A percentile compares a stretch with the other conserved stretches of the same genome.
These are phyloP conservation scores for Drosophila recens DNA, from an alignment of 2,888 invertebrate species.

Conservation along the genomic window DNA sequence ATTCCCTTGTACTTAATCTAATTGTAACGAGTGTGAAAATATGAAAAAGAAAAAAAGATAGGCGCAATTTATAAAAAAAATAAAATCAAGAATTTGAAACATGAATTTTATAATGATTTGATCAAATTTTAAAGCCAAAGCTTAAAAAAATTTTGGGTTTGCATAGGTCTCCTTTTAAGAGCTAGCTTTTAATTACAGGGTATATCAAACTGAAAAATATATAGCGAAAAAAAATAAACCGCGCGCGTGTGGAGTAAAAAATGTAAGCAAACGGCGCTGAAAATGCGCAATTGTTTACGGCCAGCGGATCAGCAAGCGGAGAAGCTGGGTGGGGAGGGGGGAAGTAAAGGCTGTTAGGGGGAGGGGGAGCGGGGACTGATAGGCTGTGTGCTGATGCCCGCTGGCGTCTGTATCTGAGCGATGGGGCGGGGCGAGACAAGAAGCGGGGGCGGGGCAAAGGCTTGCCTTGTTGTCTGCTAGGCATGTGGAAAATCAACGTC, in stretches of 20 bases:
- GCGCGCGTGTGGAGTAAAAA: conserved; percentile 48
- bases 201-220: conserved; percentile 55
- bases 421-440: no score
- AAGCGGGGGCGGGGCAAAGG: conserved; percentile 21
- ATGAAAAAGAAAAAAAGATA: neutral
- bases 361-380: conserved; percentile 21
- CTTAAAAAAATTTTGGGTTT: no score
- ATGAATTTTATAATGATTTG: no score
- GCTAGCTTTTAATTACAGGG: conserved; percentile 17
- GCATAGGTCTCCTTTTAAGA: neutral
- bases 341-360: neutral
- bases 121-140: no score
- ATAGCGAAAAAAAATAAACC: conserved; percentile 36
- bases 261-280: conserved; percentile 77
- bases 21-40: neutral
- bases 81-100: no score
- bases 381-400: conserved; percentile 46
- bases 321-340: neutral
- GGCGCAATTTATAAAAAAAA: no score
- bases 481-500: conserved; percentile 77
- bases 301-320: conserved; percentile 31
- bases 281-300: conserved; percentile 79
- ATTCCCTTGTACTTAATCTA: neutral
- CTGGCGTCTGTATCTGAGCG: conserved; percentile 33
- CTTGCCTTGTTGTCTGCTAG: conserved; percentile 71